Evolutionary conservation across 1,140 invertebrate species (phyloP).

Genomic region (Arion vulgaris): DNA sequence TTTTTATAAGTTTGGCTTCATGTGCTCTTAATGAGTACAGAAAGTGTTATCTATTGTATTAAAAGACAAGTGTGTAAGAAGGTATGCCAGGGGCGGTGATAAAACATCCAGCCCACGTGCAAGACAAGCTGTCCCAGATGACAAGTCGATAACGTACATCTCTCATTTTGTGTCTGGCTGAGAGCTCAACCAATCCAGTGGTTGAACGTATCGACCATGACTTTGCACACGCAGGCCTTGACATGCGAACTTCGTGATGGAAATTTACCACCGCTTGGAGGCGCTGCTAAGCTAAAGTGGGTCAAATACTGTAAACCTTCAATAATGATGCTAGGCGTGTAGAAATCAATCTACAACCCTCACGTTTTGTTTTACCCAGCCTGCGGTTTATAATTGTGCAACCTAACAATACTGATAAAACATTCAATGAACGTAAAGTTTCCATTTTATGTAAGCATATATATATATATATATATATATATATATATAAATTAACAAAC

Average conservation of each 20-base stretch:
- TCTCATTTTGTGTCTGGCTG: too few species aligned
- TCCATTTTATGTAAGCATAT: too few species aligned
- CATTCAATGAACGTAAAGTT: too few species aligned
- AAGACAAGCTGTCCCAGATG: neutral
- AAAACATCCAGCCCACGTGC: neutral
- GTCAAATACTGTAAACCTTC: neutral
- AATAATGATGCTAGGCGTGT: too few species aligned
- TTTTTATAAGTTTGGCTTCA: neutral
- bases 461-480: too few species aligned
- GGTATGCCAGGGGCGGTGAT: neutral
- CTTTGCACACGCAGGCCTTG: neutral
- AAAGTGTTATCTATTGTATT: neutral
- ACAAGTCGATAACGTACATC: neutral
- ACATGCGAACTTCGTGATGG: neutral
- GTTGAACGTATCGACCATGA: conserved; percentile 16
- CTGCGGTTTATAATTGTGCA: too few species aligned
- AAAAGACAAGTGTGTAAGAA: neutral
- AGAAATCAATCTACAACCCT: too few species aligned
- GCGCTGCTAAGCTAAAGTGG: neutral
- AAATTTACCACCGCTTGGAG: neutral
- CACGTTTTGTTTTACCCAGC: too few species aligned
- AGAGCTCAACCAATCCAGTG: conserved; percentile 1
- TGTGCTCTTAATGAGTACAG: neutral
- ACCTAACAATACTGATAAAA: too few species aligned
- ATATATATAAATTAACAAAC: too few species aligned